Base-by-base conservation (phyloP, 2,113 vertebrate genomes). In the Tragelaphus scriptus region DNA sequence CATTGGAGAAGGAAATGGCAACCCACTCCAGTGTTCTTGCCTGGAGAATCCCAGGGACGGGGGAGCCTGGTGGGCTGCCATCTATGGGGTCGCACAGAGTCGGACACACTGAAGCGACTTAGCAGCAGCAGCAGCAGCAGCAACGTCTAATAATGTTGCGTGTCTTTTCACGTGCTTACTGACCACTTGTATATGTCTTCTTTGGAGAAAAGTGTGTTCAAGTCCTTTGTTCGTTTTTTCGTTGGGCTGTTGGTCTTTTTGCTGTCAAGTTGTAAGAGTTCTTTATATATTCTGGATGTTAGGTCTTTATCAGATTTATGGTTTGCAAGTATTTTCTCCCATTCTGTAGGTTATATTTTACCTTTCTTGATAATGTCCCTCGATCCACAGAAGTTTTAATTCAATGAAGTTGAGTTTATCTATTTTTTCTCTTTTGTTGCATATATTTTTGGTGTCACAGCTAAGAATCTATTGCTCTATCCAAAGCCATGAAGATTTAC, bases 401-500 rank as follows among this genome's bases (percentile, higher is more conserved):
- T 75, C 63, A 58, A 10, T 23, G 26, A 32, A 47, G 26, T 58
- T 30, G 51, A 85, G 13, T 85, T 85, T 85, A 16, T 71, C n/a
- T 75, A 40, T 40, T 25, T 12, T 61, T 32, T n/a, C 65, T 17
- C 44, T 61, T 91, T 91, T 88, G 21, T 65, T 68, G 59, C 49
- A 88, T 40, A 82, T 65, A 47, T 11, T 81, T 55, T 81, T 47
- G 75, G 44, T 79, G n/a, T 85, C 81, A 75, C 53, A 85, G 25
- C 81, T 75, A 36, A 85, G 80, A 85, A 25, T 47, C 19, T 14
- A 5, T 44, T 23, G 49, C 51, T 40, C 17, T 49, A 49, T 28
- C 9, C 81, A 58, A 56, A 92, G 30, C 40, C 61, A 71, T 2
- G 6, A 47, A 92, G 19, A 71, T 71, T 47, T 59, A 51, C 30